These are phyloP conservation scores for Ranitomeya imitator DNA, from an alignment of 2,113 vertebrate species.

Conservation along the genomic window DNA sequence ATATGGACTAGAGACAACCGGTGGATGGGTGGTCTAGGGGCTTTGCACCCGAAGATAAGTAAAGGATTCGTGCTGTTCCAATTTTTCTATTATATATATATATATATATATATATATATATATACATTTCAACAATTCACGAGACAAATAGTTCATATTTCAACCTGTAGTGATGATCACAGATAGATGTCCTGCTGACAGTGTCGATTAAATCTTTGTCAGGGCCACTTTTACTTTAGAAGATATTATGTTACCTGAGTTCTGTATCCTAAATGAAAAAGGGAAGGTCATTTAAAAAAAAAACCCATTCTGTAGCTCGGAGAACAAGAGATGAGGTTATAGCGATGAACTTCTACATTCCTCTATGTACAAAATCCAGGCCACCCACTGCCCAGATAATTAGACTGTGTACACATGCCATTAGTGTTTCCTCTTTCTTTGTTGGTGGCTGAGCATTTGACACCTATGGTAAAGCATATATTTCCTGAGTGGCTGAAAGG, in stretches of 20 bases:
- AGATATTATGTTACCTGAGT: background rate
- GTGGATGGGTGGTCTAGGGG: too few species aligned
- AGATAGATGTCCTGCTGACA: background rate
- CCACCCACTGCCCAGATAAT: slow-evolving; percentile 17
- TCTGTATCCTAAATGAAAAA: background rate
- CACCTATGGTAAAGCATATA: slow-evolving; percentile 1
- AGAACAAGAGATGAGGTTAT: background rate
- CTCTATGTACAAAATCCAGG: background rate
- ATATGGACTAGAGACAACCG: too few species aligned
- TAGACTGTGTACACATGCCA: slow-evolving; percentile 17
- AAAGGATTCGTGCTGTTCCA: too few species aligned
- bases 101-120: too few species aligned
- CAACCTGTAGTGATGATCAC: background rate
- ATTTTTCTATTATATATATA: too few species aligned
- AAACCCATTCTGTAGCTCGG: background rate
- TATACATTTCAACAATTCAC: too few species aligned
- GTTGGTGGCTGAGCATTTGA: slow-evolving; percentile 10
- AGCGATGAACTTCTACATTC: background rate
- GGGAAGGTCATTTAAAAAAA: background rate
- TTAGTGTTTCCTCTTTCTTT: slow-evolving; percentile 8
- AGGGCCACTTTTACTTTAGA: background rate
- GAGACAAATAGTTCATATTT: background rate
- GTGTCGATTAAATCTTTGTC: background rate
- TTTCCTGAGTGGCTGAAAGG: slow-evolving; percentile 11
- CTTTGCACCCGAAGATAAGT: too few species aligned